Base-by-base conservation (phyloP, 2,888 invertebrate species). In the Sericinus montela region DNA sequence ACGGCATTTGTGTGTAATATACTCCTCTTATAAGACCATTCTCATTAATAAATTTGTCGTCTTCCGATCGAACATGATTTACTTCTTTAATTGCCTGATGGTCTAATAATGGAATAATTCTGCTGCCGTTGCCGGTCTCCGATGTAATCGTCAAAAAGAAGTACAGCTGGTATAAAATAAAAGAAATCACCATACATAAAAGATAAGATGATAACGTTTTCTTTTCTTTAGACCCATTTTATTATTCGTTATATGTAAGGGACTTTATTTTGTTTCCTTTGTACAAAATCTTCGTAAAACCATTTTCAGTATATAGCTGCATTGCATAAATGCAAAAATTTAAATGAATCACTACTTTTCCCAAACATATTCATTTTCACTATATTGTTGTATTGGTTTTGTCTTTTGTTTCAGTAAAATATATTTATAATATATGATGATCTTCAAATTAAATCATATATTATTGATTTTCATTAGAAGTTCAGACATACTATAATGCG, bases 121-220 rank as follows among this genome's bases (percentile, higher is more conserved):
- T 72, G 36, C 60, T 72, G n/a, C 55, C 63, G 38, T 58, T 67
- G 3, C 59, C 62, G 23, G 67, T 55, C 56, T 78, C 80, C 1
- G 86, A 77, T 16, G 80, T 67, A 46, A 88, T 78, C 1, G 77
- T 65, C 14, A 78, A 52, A 56, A 87, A 87, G 62, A 88, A 86
- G 63, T 86, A 87, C 43, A 88, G 56, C 56, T 88, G 88, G 57
- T 88, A 88, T 8, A 88, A 40, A 52, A 80, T 82, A 43, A 80
- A 88, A 69, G 79, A 70, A 46, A 74, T 49, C 15, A 75, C 67
- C 66, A 82, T 69, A 54, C 73, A 80, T 15, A 75, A 32, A n/a
- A 43, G 86, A 70, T 11, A 87, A 48, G 11, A 80, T 58, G 28
- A 87, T 72, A 15, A 87, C 66, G 46, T 85, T 82, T 67, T 81